Evolutionary conservation across 2,888 invertebrate genomes (phyloP), one percentile per base, ranked within the genome.

Genomic region (Auanema freiburgensis): DNA sequence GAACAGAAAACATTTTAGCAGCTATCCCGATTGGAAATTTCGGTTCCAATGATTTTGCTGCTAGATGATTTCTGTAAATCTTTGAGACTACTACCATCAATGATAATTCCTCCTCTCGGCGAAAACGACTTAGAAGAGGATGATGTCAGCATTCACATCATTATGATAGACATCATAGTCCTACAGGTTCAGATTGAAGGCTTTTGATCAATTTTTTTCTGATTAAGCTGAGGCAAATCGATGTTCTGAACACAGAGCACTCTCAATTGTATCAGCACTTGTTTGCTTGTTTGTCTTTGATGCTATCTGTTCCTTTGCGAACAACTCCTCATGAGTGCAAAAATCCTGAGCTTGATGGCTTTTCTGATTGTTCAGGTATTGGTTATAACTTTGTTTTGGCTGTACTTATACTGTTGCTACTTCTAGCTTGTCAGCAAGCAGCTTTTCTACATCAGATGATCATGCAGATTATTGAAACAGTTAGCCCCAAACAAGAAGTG

Each of bases 121-220:
- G 77, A 79, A 50, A 69, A 71, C 46, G 78, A 79, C 56, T 59
- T 78, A 57, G 78, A 79, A 50, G 76, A 77, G 3, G 77, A 80
- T 56, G 73, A 76, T 16, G 79, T 79, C 43, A 79, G 80, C 23
- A 69, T 95, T 83, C 96, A 93, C 84, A 92, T 96, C 72, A 88
- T 96, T 44, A 95, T 97, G 93, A 87, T 97, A 69, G 97, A 98
- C 83, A 91, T 96, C 74, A 86, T 95, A 54, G 87, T 96, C 14
- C 94, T 94, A 86, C 97, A 98, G 88, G 91, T 91, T 25, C 10
- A 12, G 16, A n/a, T 10, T 33, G 8, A n/a, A 12, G 54, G 12
- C 8, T 24, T 52, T 10, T 23, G n/a, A 4, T 23, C 52, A 16
- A 8, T 52, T 16, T 33, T 33, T 33, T 8, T 33, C 33, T 33